phyloP scores from a whole-genome alignment of 2,888 invertebrate genomes.

The Nymphalis urticae region DNA sequence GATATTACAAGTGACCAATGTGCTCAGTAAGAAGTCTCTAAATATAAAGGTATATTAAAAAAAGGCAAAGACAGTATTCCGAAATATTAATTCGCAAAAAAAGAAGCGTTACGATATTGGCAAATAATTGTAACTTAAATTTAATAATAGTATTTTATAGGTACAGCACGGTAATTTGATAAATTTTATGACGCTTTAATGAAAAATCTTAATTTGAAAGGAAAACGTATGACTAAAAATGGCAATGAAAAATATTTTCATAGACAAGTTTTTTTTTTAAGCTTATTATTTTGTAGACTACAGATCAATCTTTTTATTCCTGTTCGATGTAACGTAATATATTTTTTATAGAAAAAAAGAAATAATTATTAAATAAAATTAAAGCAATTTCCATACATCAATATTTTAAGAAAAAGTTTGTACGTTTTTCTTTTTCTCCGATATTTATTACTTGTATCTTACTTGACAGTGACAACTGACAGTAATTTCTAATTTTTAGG shows the following conservation, averaged over 20 bases:
- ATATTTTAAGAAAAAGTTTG: no score
- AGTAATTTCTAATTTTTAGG: slow-evolving; percentile 7
- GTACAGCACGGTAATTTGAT: slow-evolving; percentile 70
- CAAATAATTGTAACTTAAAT: slow-evolving; percentile 41
- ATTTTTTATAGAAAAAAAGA: no score
- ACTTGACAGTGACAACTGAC: not conserved
- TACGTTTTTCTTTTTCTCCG: no score
- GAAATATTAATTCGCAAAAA: slow-evolving; percentile 15
- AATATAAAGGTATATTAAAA: slow-evolving; percentile 1
- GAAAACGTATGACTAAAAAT: slow-evolving; percentile 78
- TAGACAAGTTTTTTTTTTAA: slow-evolving; percentile 54
- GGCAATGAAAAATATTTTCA: slow-evolving; percentile 70
- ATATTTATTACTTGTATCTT: not conserved
- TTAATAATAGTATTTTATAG: slow-evolving; percentile 60
- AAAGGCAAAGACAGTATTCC: slow-evolving; percentile 7
- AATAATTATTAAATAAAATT: no score
- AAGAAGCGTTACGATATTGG: slow-evolving; percentile 33
- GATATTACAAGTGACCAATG: slow-evolving; percentile 4
- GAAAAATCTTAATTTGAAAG: slow-evolving; percentile 69
- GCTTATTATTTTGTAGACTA: not conserved
- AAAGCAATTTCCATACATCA: no score
- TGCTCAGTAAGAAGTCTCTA: not conserved
- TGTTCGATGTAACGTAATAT: not conserved
- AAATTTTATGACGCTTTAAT: slow-evolving; percentile 58
- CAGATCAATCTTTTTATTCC: not conserved